Evolutionary conservation across 2,888 invertebrate genomes (phyloP).

Genomic region (Biston stratarius): DNA sequence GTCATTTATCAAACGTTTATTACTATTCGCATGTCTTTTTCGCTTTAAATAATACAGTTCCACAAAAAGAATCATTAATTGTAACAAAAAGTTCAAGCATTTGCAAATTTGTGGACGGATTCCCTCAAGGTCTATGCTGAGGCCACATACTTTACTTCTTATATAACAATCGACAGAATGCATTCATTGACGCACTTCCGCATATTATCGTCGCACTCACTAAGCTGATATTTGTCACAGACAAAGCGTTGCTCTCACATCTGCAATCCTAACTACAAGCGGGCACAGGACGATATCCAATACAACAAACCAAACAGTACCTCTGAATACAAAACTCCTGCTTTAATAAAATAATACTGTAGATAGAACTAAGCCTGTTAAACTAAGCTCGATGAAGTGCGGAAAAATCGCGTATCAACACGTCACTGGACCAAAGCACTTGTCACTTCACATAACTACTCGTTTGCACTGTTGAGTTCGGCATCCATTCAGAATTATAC

Average conservation of each 20-base stretch:
- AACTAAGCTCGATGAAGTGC: constrained; percentile 61
- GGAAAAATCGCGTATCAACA: constrained; percentile 60
- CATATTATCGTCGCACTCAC: constrained; percentile 43
- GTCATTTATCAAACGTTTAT: constrained; percentile 43
- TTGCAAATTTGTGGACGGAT: constrained; percentile 8
- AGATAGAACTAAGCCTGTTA: constrained; percentile 72
- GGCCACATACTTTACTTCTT: constrained; percentile 33
- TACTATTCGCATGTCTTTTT: constrained; percentile 12
- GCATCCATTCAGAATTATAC: constrained; percentile 34
- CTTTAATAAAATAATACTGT: constrained; percentile 56
- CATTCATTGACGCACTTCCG: constrained; percentile 50
- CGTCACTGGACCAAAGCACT: constrained; percentile 42
- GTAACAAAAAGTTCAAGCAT: neutral
- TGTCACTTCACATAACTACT: constrained; percentile 45
- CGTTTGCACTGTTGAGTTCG: constrained; percentile 20
- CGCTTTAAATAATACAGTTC: neutral
- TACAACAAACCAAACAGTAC: constrained; percentile 78
- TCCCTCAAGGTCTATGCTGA: constrained; percentile 29
- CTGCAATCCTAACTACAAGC: constrained; percentile 78
- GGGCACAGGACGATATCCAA: constrained; percentile 81
- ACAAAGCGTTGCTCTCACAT: constrained; percentile 71
- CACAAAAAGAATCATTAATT: neutral
- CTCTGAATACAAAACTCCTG: constrained; percentile 68
- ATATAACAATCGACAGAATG: constrained; percentile 49
- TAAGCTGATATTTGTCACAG: constrained; percentile 61